phyloP scores from a whole-genome alignment of 2,113 vertebrate species.

The Acanthisitta chloris region DNA sequence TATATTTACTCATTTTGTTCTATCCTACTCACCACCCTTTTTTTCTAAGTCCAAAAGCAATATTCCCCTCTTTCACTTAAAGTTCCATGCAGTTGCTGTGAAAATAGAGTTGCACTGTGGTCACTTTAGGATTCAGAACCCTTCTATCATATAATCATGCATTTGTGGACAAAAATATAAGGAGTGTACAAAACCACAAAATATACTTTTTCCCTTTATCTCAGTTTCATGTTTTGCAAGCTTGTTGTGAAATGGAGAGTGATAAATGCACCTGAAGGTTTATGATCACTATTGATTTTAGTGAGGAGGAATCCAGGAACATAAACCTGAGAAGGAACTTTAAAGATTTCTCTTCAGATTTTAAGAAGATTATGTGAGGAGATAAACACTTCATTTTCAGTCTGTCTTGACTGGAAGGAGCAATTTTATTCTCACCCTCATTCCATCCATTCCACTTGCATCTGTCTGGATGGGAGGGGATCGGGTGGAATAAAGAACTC shows the following conservation, averaged over 20 bases:
- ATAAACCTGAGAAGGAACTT: background rate
- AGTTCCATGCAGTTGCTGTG: background rate
- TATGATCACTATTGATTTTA: background rate
- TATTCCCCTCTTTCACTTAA: background rate
- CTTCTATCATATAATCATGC: background rate
- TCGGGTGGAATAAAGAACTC: background rate
- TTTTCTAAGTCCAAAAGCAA: background rate
- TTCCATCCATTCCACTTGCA: background rate
- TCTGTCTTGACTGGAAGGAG: background rate
- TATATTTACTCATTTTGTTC: background rate
- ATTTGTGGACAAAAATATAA: background rate
- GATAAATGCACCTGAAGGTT: background rate
- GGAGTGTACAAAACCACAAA: rapidly evolving
- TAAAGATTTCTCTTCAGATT: background rate
- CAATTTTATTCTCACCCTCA: background rate
- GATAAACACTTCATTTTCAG: background rate
- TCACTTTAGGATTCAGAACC: background rate
- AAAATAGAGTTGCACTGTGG: background rate
- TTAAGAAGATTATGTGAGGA: background rate
- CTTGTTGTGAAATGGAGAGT: background rate
- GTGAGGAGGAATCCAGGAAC: background rate
- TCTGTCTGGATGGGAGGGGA: background rate
- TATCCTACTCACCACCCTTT: too few species aligned
- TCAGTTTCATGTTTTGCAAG: background rate
- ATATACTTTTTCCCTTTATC: background rate